Evolutionary conservation across 2,888 invertebrate genomes (phyloP).

Genomic region (Tetheella fluctuosa): DNA sequence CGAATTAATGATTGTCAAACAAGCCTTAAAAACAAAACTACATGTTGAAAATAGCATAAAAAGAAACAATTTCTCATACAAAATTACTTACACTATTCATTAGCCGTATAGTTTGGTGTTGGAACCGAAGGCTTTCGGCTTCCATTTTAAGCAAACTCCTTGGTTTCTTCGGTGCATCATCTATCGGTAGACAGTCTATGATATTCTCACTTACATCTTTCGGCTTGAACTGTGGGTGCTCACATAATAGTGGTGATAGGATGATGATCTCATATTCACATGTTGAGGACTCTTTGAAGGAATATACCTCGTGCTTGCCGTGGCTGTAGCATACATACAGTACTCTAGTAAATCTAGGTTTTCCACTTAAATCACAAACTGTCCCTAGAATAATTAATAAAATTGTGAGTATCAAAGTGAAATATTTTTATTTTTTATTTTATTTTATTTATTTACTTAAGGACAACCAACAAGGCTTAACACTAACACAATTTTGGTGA

Average conservation of each 20-base stretch:
- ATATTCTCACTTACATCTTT: constrained; percentile 90
- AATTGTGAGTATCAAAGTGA: not conserved
- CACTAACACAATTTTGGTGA: too few relatives aligned
- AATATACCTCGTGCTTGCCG: constrained; percentile 96
- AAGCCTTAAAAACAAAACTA: constrained; percentile 17
- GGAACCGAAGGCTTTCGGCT: constrained; percentile 88
- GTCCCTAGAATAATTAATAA: constrained; percentile 80
- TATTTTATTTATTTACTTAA: too few relatives aligned
- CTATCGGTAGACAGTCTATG: constrained; percentile 89
- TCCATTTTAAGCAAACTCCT: constrained; percentile 88
- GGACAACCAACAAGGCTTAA: too few relatives aligned
- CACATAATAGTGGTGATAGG: constrained; percentile 93
- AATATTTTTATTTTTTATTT: too few relatives aligned
- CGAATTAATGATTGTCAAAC: constrained; percentile 1
- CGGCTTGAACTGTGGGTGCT: constrained; percentile 94
- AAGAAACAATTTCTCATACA: constrained; percentile 18
- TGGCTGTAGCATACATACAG: constrained; percentile 95
- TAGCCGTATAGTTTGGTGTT: constrained; percentile 82
- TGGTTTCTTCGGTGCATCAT: constrained; percentile 88
- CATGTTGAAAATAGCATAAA: constrained; percentile 10
- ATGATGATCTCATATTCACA: constrained; percentile 97
- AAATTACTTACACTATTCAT: constrained; percentile 59
- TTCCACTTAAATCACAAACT: constrained; percentile 94
- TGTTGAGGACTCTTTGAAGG: constrained; percentile 95
- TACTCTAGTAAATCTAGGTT: constrained; percentile 91